Base-by-base conservation (phyloP, 2,113 vertebrate species). In the Laticauda colubrina region DNA sequence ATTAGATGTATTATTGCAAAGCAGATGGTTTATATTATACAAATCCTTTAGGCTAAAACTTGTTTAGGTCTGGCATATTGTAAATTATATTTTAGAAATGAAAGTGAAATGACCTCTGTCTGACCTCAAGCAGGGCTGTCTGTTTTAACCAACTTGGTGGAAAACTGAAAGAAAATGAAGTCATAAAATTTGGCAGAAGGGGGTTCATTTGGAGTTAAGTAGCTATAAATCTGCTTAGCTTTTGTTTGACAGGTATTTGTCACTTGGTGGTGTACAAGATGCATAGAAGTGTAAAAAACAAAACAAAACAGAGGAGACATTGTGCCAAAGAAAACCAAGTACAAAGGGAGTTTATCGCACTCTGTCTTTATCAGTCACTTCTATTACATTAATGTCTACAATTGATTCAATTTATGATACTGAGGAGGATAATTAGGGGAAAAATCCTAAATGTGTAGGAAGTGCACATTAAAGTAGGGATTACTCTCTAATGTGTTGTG, bases 11-110 rank as follows among this genome's bases (percentile, higher is more conserved):
- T 98, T 98, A 97, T 98, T 97, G 97, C 97, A 95, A 97, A 97
- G 97, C 98, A 99, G 98, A 98, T 99, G 99, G 98, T 98, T 99
- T 98, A 97, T 95, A 98, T 99, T 99, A 97, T 75, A 96, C 96
- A 97, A 97, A 97, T 97, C 98, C 98, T 98, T 98, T 97, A 98
- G 98, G 98, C 97, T 97, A 97, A 97, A 97, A 98, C 97, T 98
- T 98, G 98, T 98, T 98, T 98, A 97, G 98, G 97, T 98, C 98
- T 98, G 98, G 97, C 96, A 97, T 98, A 98, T 98, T 97, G 98
- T 98, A 98, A 98, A 98, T 98, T 98, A 98, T 98, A 98, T 98
- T 98, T 97, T 96, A 96, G 97, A 98, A 98, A 98, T 98, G 97
- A 98, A 98, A 98, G 97, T 97, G 97, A 97, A 97, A 96, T 97